Percentiles rank a stretch among this genome's conserved stretches.
Evolutionary conservation across 2,113 vertebrate species (phyloP).

Genomic region (Bubo bubo): DNA sequence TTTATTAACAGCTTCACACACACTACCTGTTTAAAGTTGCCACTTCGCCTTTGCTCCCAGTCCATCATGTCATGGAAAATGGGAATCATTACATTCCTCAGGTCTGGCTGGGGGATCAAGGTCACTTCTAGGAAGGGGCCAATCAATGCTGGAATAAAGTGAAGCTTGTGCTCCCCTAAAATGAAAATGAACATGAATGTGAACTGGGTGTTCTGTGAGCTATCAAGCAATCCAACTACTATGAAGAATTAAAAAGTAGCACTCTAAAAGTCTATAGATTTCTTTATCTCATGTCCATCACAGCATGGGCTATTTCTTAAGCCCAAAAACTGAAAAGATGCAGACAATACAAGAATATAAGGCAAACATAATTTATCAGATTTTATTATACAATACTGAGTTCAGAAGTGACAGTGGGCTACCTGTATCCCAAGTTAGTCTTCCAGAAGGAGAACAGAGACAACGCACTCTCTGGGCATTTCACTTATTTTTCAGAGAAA

Average conservation of each 20-base stretch:
- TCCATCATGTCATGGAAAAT: slow-evolving; percentile 99
- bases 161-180: slow-evolving; percentile 94
- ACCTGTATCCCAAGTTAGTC: neutral
- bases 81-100: slow-evolving; percentile 98
- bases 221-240: neutral
- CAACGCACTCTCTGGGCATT: neutral
- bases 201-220: neutral
- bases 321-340: neutral
- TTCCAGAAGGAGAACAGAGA: neutral
- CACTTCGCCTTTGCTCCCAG: slow-evolving; percentile 95
- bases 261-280: neutral
- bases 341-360: neutral
- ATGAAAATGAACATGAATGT: slow-evolving; percentile 1
- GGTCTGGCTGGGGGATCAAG: slow-evolving; percentile 94
- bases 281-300: neutral
- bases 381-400: neutral
- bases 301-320: neutral
- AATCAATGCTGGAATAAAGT: slow-evolving; percentile 98
- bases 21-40: slow-evolving; percentile 95
- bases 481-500: neutral
- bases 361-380: neutral
- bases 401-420: neutral
- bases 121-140: slow-evolving; percentile 98
- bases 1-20: neutral
- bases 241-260: neutral